phyloP scores from a whole-genome alignment of 1,140 invertebrate species.

The Mactra quadrangularis region DNA sequence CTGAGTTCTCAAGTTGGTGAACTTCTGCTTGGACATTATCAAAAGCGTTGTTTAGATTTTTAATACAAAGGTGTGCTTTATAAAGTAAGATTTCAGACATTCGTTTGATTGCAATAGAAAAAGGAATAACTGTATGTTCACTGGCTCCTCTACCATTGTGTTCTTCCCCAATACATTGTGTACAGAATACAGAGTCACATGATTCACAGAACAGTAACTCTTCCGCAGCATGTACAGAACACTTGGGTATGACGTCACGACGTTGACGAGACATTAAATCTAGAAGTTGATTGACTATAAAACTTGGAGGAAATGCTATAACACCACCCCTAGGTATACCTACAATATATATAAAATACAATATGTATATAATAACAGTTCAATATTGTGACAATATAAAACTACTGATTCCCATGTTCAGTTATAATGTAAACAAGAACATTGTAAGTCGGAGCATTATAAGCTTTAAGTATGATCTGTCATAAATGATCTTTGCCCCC shows the following conservation, averaged over 20 bases:
- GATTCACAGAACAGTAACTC: constrained; percentile 97
- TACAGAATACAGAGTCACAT: constrained; percentile 97
- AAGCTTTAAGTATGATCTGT: too few relatives aligned
- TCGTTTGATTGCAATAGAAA: constrained; percentile 97
- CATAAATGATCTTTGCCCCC: too few relatives aligned
- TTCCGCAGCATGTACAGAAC: constrained; percentile 91
- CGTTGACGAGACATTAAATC: constrained; percentile 95
- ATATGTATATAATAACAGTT: too few relatives aligned
- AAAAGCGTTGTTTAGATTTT: constrained; percentile 80
- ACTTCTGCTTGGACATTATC: constrained; percentile 88
- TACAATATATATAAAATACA: too few relatives aligned
- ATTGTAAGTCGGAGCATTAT: too few relatives aligned
- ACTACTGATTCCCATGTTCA: too few relatives aligned
- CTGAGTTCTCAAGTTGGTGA: constrained; percentile 88
- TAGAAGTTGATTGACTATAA: constrained; percentile 96
- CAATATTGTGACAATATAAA: too few relatives aligned
- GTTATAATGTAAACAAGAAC: too few relatives aligned
- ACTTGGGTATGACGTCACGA: constrained; percentile 96
- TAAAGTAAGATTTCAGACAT: constrained; percentile 98
- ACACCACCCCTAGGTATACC: constrained; percentile 94
- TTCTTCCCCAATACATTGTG: constrained; percentile 87
- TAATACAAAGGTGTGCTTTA: constrained; percentile 90
- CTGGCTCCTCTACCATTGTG: constrained; percentile 81
- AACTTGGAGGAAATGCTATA: constrained; percentile 94
- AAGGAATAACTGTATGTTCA: constrained; percentile 95